These are phyloP conservation scores for Perca fluviatilis DNA, from an alignment of 2,113 vertebrate genomes.

Conservation along the genomic window DNA sequence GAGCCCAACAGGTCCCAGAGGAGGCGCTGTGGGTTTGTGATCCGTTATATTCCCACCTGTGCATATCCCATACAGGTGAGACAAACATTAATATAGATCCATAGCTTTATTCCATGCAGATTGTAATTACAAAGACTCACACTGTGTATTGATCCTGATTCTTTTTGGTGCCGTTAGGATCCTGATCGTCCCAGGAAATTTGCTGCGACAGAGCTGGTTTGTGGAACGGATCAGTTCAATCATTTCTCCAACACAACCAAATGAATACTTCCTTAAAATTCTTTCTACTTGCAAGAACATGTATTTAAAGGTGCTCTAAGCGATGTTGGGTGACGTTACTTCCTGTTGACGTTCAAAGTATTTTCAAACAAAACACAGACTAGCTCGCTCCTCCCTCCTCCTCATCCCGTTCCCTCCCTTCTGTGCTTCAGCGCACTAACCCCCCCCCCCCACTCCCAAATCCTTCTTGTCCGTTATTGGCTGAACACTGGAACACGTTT, in stretches of 20 bases:
- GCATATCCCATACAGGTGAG: slow-evolving; percentile 84
- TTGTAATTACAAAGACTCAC: background rate
- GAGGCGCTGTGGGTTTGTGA: slow-evolving; percentile 87
- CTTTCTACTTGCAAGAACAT: background rate
- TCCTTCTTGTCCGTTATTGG: too few species aligned
- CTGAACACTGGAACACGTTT: too few species aligned
- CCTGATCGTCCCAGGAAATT: slow-evolving; percentile 82
- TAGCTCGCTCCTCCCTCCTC: too few species aligned
- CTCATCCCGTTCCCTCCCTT: too few species aligned
- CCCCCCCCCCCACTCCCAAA: too few species aligned
- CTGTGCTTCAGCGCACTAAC: too few species aligned
- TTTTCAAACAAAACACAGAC: too few species aligned
- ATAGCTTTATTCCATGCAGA: background rate
- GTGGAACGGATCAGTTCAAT: slow-evolving; percentile 81
- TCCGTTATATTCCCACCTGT: slow-evolving; percentile 84
- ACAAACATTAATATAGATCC: background rate
- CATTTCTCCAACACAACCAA: slow-evolving; percentile 75
- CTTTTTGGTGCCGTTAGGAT: slow-evolving; percentile 70
- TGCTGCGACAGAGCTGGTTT: slow-evolving; percentile 73
- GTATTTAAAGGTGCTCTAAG: too few species aligned
- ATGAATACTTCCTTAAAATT: slow-evolving; percentile 18
- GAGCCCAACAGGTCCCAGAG: slow-evolving; percentile 83
- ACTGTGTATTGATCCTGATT: background rate
- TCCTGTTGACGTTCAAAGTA: too few species aligned
- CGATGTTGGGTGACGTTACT: too few species aligned